These are phyloP conservation scores for Stenchaetothrips biformis DNA, from an alignment of 2,888 invertebrate genomes.

Conservation along the genomic window DNA sequence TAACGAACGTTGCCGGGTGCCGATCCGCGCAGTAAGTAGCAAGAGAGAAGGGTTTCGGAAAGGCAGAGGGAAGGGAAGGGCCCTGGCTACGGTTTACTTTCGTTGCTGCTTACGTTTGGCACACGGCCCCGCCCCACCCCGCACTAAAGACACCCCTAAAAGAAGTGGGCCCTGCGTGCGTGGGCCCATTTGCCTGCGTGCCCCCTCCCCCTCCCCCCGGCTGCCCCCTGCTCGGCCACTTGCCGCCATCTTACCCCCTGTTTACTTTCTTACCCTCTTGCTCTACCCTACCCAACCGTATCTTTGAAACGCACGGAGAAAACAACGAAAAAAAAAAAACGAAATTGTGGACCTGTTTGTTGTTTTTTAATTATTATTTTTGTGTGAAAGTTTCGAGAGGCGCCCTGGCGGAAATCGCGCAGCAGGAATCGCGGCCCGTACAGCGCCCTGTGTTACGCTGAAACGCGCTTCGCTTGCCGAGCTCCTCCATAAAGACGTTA, in stretches of 20 bases:
- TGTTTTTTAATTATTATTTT: not conserved
- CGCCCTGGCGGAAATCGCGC: not conserved
- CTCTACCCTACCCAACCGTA: no score
- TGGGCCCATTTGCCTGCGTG: constrained; percentile 3
- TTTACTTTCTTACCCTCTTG: no score
- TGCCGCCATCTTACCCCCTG: no score
- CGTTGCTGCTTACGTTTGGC: constrained; percentile 7
- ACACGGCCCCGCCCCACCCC: not conserved
- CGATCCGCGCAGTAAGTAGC: not conserved
- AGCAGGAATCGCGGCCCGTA: no score
- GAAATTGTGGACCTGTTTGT: no score
- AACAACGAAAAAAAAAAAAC: no score
- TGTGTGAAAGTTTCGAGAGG: not conserved
- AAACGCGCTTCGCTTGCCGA: not conserved
- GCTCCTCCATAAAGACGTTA: not conserved
- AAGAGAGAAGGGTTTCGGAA: not conserved
- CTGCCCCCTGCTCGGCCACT: not conserved
- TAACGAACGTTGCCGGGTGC: constrained; percentile 8
- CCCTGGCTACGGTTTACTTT: not conserved
- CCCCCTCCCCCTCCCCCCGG: not conserved
- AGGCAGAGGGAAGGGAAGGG: not conserved
- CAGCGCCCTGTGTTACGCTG: no score
- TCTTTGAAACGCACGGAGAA: no score
- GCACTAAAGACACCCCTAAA: not conserved
- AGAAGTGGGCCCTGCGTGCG: not conserved